Percentiles rank a stretch among this genome's conserved stretches.
Evolutionary conservation across 2,113 vertebrate genomes (phyloP).

Genomic region (Brachypodius melanocephalos): DNA sequence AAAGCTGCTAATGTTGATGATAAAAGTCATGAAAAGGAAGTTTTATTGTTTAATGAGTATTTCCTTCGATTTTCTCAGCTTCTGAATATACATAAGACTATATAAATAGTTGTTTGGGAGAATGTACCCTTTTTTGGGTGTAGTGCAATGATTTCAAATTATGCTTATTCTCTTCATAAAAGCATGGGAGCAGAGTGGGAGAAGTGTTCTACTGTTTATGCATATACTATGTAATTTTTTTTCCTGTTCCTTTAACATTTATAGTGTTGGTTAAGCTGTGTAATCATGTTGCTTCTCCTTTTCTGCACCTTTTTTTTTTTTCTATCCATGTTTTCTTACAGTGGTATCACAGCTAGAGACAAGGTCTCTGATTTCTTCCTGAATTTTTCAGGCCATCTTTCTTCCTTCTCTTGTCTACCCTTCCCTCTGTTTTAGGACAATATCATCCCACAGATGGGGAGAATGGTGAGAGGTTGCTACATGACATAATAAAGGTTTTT

Average conservation of each 20-base stretch:
- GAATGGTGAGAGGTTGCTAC: not conserved
- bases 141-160: not conserved
- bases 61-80: conserved; percentile 14
- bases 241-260: not conserved
- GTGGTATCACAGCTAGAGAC: not conserved
- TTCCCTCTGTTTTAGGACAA: not conserved
- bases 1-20: conserved; percentile 48
- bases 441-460: not conserved
- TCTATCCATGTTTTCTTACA: not conserved
- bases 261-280: not conserved
- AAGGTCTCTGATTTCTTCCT: not conserved
- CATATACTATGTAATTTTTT: not conserved
- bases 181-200: not conserved
- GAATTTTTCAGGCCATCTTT: not conserved
- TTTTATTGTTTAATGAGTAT: conserved; percentile 53
- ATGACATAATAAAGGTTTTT: not conserved
- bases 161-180: conserved; percentile 3
- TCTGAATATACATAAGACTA: conserved; percentile 22
- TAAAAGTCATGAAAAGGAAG: conserved; percentile 33
- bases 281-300: not conserved
- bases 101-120: conserved; percentile 33
- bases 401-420: not conserved
- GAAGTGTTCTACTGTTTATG: conserved; percentile 3
- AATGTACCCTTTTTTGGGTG: not conserved
- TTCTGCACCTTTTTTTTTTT: not conserved